Conservation (phyloP, 1,140 invertebrate genomes). For the Rhopalosiphum maidis region DNA sequence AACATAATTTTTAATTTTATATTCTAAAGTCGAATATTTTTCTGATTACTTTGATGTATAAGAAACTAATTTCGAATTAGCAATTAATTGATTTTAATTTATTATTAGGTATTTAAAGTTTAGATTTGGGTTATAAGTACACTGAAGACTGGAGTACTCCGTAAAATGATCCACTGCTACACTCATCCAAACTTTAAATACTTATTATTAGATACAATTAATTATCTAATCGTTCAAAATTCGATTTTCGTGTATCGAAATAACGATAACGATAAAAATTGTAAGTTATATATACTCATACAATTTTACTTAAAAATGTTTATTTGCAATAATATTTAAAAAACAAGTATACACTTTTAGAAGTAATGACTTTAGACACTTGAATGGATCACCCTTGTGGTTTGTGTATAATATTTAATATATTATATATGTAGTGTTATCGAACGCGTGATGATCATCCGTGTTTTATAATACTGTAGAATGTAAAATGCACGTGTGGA, state of each 20-base stretch:
- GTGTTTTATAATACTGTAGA: not conserved
- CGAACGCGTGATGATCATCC: not conserved
- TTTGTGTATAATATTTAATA: not conserved
- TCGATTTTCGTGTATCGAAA: not conserved
- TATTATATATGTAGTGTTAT: not conserved
- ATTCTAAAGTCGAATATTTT: no score
- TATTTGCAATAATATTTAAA: not conserved
- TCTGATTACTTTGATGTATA: no score
- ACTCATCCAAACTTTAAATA: no score
- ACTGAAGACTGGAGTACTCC: no score
- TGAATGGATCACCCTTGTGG: not conserved
- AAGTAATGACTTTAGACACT: not conserved
- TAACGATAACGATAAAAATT: not conserved
- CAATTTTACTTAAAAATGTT: not conserved
- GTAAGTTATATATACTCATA: no score
- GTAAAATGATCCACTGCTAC: not conserved
- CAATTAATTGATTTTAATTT: no score
- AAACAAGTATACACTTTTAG: not conserved
- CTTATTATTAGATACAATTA: not conserved
- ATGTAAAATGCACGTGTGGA: conserved; percentile 31
- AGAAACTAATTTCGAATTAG: no score
- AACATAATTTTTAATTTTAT: no score
- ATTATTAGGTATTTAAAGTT: no score
- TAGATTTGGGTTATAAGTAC: no score
- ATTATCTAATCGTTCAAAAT: not conserved